Conservation (phyloP, 2,113 vertebrate genomes). For the Chamaetylas fuelleborni region DNA sequence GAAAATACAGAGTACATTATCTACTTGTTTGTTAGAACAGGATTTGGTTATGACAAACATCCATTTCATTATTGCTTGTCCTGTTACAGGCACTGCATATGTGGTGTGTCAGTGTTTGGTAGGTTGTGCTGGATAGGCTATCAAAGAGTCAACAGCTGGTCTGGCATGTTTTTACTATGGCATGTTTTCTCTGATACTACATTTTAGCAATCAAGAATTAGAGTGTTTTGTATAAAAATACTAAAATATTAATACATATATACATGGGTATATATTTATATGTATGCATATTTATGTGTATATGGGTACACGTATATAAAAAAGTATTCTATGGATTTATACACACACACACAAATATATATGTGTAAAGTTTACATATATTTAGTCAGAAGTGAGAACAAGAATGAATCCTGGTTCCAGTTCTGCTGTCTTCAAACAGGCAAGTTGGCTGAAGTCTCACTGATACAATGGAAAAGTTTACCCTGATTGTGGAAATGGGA, state of each 20-base stretch:
- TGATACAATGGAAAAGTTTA: neutral
- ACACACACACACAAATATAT: accelerated
- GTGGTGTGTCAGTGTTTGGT: neutral
- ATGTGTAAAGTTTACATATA: neutral
- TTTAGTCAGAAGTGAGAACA: neutral
- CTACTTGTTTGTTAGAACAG: neutral
- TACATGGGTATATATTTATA: neutral
- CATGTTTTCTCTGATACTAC: neutral
- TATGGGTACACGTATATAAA: neutral
- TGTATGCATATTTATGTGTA: neutral
- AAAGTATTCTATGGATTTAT: neutral
- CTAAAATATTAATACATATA: neutral
- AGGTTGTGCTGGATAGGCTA: neutral
- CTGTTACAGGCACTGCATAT: neutral
- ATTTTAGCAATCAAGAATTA: neutral
- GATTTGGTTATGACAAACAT: neutral
- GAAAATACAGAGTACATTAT: neutral
- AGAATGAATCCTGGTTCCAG: neutral
- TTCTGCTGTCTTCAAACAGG: neutral
- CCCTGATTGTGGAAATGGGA: neutral
- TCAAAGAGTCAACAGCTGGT: neutral
- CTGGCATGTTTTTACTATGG: neutral
- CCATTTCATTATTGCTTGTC: neutral
- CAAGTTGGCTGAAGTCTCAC: neutral
- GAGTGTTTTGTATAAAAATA: neutral